A percentile compares a stretch with the other conserved stretches of the same genome.
Evolutionary conservation across 2,797 vertebrate genomes (phyloP).

Genomic region (Liasis olivaceus): DNA sequence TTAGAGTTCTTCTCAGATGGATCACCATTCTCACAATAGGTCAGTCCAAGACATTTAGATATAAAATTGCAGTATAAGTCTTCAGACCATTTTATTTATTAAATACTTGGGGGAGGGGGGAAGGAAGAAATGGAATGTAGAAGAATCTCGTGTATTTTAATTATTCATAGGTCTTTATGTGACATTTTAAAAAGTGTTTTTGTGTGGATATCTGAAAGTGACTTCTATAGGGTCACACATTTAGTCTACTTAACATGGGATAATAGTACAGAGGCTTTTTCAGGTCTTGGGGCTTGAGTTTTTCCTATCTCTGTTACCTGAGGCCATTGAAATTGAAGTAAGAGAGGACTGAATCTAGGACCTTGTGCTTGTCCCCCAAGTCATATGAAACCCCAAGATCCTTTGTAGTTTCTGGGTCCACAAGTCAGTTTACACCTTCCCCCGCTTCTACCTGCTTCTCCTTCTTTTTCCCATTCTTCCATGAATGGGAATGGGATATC

Average conservation of each 20-base stretch:
- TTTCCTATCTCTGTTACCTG: not conserved
- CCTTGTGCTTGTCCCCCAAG: not conserved
- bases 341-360: not conserved
- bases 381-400: not conserved
- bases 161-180: too few relatives aligned
- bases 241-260: not conserved
- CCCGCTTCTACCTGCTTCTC: not conserved
- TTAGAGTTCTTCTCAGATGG: not conserved
- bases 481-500: too few relatives aligned
- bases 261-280: not conserved
- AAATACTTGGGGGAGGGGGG: too few relatives aligned
- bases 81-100: too few relatives aligned
- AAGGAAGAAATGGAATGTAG: too few relatives aligned
- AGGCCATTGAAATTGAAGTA: not conserved
- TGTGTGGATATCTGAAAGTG: too few relatives aligned
- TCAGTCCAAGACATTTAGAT: not conserved
- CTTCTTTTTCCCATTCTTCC: too few relatives aligned
- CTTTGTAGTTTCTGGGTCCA: not conserved
- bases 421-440: not conserved
- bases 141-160: too few relatives aligned
- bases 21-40: not conserved
- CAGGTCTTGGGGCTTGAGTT: not conserved
- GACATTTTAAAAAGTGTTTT: too few relatives aligned
- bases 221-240: not conserved
- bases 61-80: not conserved